Evolutionary conservation across 2,113 vertebrate genomes (phyloP).

Genomic region (Pycnonotus jocosus): DNA sequence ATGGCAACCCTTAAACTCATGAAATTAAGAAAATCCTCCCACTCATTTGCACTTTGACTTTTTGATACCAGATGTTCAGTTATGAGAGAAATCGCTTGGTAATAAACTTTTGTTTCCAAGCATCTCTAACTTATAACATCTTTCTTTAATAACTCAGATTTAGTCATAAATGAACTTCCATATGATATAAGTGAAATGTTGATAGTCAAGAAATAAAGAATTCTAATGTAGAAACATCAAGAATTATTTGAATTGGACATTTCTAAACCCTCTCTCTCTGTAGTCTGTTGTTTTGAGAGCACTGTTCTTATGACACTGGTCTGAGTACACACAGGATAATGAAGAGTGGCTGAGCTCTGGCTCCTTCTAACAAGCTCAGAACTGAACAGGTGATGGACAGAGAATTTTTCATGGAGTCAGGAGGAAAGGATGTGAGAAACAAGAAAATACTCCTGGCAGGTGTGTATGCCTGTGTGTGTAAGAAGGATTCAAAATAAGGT

Average conservation of each 20-base stretch:
- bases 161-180: not conserved
- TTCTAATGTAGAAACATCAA: not conserved
- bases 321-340: not conserved
- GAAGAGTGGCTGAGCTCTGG: not conserved
- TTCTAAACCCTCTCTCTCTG: not conserved
- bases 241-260: not conserved
- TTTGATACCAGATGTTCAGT: not conserved
- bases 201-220: not conserved
- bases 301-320: not conserved
- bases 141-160: not conserved
- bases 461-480: accelerated
- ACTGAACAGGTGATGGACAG: not conserved
- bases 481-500: not conserved
- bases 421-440: not conserved
- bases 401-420: not conserved
- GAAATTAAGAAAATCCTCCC: not conserved
- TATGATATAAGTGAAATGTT: not conserved
- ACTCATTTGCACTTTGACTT: not conserved
- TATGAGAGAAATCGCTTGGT: not conserved
- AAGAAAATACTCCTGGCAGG: not conserved
- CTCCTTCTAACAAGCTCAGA: not conserved
- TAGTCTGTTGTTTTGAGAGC: not conserved
- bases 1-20: not conserved
- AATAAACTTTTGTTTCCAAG: not conserved
- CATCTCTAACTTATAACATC: not conserved